phyloP scores from a whole-genome alignment of 1,140 invertebrate genomes.

The Drosophila pseudoobscura region DNA sequence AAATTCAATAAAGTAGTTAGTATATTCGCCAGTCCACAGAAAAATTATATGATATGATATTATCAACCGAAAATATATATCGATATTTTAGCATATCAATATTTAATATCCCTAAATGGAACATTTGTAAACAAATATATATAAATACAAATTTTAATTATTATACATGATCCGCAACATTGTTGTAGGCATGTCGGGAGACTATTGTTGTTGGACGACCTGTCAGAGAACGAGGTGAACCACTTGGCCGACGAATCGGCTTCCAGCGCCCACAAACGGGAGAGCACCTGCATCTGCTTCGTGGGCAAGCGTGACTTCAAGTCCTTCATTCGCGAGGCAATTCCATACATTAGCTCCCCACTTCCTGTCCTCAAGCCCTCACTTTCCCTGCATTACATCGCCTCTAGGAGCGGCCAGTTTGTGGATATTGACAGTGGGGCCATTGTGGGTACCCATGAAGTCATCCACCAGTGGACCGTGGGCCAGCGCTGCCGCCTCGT shows the following conservation, averaged over 20 bases:
- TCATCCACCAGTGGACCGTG: conserved; percentile 93
- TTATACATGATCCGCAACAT: conserved; percentile 85
- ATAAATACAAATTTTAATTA: not conserved
- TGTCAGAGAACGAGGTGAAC: conserved; percentile 91
- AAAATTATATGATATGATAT: too few species aligned
- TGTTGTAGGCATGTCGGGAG: conserved; percentile 92
- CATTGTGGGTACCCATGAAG: conserved; percentile 91
- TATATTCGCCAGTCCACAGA: too few species aligned
- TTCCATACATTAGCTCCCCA: not conserved
- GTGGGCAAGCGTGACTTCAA: conserved; percentile 93
- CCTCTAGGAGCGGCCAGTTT: conserved; percentile 90
- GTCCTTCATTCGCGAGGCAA: conserved; percentile 88
- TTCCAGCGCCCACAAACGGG: conserved; percentile 91
- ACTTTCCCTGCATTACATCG: conserved; percentile 89
- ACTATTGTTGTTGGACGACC: conserved; percentile 85
- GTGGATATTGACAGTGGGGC: conserved; percentile 92
- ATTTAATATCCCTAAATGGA: too few species aligned
- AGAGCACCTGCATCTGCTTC: conserved; percentile 98
- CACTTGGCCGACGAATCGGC: conserved; percentile 89
- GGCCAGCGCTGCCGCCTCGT: conserved; percentile 90
- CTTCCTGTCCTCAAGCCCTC: conserved; percentile 4
- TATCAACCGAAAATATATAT: too few species aligned
- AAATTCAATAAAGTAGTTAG: too few species aligned
- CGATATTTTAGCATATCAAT: too few species aligned
- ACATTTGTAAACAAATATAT: too few species aligned